These are phyloP conservation scores for Cremastinae sp. DNA, from an alignment of 2,888 invertebrate species.

Conservation along the genomic window DNA sequence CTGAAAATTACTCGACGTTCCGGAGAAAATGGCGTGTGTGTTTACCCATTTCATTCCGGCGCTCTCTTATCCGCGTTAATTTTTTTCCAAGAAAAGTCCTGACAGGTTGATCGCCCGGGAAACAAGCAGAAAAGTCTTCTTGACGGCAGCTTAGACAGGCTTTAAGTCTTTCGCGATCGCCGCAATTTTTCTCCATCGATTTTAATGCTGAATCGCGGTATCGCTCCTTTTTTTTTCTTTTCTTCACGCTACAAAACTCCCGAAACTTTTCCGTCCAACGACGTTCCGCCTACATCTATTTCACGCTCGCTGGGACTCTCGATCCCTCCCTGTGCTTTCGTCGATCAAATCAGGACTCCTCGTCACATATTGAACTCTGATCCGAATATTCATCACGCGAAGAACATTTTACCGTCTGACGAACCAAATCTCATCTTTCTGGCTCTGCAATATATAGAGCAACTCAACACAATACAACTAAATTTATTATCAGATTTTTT, in stretches of 20 bases:
- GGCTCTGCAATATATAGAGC: too few relatives aligned
- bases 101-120: conserved; percentile 4
- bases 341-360: conserved; percentile 24
- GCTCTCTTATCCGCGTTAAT: conserved; percentile 9
- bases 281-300: conserved; percentile 4
- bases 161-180: background rate
- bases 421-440: too few relatives aligned
- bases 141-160: conserved; percentile 6
- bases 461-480: too few relatives aligned
- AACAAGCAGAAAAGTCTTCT: background rate
- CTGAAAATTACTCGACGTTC: background rate
- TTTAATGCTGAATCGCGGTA: conserved; percentile 14
- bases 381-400: conserved; percentile 44
- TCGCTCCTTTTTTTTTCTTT: background rate
- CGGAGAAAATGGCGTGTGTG: background rate
- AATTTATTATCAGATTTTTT: too few relatives aligned
- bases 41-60: conserved; percentile 4
- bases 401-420: background rate
- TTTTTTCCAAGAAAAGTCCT: background rate
- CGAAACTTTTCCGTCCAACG: conserved; percentile 5
- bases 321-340: conserved; percentile 24
- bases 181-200: conserved; percentile 18
- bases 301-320: conserved; percentile 27
- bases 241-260: conserved; percentile 1
- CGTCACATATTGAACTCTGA: conserved; percentile 32